phyloP scores from a whole-genome alignment of 2,113 vertebrate species.

The Narcine bancroftii region DNA sequence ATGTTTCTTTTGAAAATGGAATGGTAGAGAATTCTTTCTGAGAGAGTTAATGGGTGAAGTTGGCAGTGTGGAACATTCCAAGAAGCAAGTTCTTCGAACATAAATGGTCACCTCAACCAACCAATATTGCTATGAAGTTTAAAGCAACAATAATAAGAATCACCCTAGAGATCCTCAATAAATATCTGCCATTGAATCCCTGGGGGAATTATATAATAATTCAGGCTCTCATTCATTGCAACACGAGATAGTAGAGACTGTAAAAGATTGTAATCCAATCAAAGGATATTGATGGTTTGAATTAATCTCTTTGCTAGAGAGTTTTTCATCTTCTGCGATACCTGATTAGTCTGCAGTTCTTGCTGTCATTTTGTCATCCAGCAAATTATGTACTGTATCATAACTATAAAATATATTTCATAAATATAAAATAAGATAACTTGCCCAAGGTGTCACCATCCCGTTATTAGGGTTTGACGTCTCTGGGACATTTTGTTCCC shows the following conservation, averaged over 20 bases:
- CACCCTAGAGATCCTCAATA: neutral
- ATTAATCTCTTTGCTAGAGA: neutral
- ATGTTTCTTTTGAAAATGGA: neutral
- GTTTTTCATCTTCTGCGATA: neutral
- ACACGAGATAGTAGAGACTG: neutral
- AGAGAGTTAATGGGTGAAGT: neutral
- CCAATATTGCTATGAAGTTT: neutral
- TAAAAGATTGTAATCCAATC: neutral
- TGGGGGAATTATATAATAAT: neutral
- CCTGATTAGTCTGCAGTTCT: slow-evolving; percentile 9
- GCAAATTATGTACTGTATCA: no score
- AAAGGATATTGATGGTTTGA: neutral
- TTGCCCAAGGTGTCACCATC: neutral
- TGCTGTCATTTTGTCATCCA: neutral
- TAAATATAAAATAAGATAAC: neutral
- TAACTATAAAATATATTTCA: no score
- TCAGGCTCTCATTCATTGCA: neutral
- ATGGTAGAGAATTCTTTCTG: neutral
- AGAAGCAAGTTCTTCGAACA: neutral
- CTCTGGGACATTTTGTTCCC: slow-evolving; percentile 13
- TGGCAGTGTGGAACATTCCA: neutral
- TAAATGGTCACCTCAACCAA: neutral
- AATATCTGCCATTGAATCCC: neutral
- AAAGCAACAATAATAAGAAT: neutral
- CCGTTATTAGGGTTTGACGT: neutral